Base-by-base conservation (phyloP, 2,888 invertebrate genomes). In the Pinctada fucata region DNA sequence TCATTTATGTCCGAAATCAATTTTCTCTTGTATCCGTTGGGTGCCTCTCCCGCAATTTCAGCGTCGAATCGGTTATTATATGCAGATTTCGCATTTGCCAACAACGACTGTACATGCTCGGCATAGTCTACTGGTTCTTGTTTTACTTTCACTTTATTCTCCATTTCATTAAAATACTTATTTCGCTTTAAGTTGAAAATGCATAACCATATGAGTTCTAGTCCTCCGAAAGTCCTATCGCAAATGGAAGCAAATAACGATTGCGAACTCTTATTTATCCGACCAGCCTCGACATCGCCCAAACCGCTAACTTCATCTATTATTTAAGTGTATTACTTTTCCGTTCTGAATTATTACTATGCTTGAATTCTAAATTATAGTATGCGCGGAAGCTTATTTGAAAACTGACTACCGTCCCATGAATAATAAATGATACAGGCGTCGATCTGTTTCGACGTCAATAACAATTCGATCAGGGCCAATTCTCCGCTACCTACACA, bases 351-450 rank as follows among this genome's bases (percentile, higher is more conserved):
- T 80, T 75, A 80, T 80, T 80, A 74, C 63, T 75, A 74, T 77
- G 77, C 66, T 74, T 77, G 80, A 77, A 80, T 80, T 75, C 80
- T 80, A 76, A 80, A 80, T 80, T 72, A 80, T 72, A 58, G 52
- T 52, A 70, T 65, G 66, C 50, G 70, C 64, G 75, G 77, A 77
- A 68, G 74, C 76, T 77, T 73, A 76, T 69, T 73, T 80, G 76
- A 80, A 80, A 58, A 68, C 58, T 63, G 69, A 70, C 80, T 68
- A 76, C 71, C 67, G 74, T 63, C 68, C 58, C 16, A 52, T 80
- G 80, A 80, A 80, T 80, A 75, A 80, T 80, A 73, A 72, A 80
- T 80, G 67, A 50, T 10, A 47, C 64, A 74, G 48, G 67, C 68
- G 72, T 67, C 68, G 66, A 73, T 50, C 16, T 63, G 48, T 73